Conservation (phyloP, 1,140 invertebrate species). For the Chironomus tepperi region DNA sequence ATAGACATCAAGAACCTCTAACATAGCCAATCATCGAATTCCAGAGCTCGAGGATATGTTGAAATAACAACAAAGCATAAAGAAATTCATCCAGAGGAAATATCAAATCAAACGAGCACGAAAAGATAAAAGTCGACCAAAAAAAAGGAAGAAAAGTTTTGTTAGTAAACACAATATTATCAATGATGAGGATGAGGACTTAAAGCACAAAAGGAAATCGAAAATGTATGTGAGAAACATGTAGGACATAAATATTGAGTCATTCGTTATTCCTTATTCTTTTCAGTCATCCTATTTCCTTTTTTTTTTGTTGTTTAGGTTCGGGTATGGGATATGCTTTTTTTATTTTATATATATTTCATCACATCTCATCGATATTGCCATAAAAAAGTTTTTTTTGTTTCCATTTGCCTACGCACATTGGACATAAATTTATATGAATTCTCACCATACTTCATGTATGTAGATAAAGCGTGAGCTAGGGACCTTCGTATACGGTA, state of each 20-base stretch:
- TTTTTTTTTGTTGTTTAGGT: no score
- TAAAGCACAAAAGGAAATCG: not conserved
- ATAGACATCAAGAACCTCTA: no score
- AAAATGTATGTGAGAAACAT: not conserved
- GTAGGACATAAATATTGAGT: slow-evolving; percentile 13
- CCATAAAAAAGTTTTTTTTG: not conserved
- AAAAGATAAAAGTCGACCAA: not conserved
- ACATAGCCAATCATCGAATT: no score
- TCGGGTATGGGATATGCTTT: no score
- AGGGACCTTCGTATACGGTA: not conserved
- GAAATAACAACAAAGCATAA: not conserved
- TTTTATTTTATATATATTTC: not conserved
- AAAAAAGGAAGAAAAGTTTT: not conserved
- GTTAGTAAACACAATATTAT: not conserved
- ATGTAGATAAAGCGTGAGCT: no score
- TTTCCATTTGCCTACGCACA: not conserved
- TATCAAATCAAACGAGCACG: not conserved
- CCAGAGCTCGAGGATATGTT: no score
- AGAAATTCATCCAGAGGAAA: not conserved
- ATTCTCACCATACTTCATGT: no score
- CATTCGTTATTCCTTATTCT: not conserved
- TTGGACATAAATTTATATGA: not conserved
- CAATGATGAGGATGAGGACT: slow-evolving; percentile 5
- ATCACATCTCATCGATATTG: not conserved
- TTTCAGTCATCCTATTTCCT: no score